These are phyloP conservation scores for Acanthosepion pharaonis DNA, from an alignment of 2,888 invertebrate genomes.

Conservation along the genomic window DNA sequence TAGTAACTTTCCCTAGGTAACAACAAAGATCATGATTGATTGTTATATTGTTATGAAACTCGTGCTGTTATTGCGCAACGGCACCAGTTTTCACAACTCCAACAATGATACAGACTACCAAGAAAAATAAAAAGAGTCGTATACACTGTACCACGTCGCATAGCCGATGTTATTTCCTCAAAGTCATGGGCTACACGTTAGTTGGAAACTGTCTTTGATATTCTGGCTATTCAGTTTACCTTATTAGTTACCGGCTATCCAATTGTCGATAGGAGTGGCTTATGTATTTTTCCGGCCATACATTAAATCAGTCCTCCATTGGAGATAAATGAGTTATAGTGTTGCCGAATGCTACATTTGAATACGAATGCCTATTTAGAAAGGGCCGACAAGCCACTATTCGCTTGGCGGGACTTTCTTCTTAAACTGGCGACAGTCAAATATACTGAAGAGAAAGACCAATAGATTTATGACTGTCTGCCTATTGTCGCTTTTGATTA, in stretches of 20 bases:
- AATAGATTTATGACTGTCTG: not conserved
- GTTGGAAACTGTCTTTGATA: no score
- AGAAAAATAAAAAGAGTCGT: no score
- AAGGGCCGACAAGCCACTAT: not conserved
- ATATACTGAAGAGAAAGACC: not conserved
- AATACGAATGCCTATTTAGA: conserved; percentile 33
- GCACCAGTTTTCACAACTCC: no score
- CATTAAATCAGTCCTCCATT: not conserved
- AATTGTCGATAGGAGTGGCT: not conserved
- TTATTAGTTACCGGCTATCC: not conserved
- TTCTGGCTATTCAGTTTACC: no score
- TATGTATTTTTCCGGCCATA: not conserved
- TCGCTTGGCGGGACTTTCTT: not conserved
- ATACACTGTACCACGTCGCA: no score
- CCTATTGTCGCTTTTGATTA: conserved; percentile 33
- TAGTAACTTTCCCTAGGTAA: no score
- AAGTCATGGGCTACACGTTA: no score
- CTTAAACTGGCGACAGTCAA: not conserved
- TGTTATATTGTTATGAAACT: no score
- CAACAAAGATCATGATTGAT: no score
- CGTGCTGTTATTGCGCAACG: no score
- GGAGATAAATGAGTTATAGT: not conserved
- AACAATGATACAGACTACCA: no score
- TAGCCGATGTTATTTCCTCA: no score
- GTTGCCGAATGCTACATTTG: not conserved